These are phyloP conservation scores for Ypsolopha sequella DNA, from an alignment of 2,888 invertebrate genomes.

Conservation along the genomic window DNA sequence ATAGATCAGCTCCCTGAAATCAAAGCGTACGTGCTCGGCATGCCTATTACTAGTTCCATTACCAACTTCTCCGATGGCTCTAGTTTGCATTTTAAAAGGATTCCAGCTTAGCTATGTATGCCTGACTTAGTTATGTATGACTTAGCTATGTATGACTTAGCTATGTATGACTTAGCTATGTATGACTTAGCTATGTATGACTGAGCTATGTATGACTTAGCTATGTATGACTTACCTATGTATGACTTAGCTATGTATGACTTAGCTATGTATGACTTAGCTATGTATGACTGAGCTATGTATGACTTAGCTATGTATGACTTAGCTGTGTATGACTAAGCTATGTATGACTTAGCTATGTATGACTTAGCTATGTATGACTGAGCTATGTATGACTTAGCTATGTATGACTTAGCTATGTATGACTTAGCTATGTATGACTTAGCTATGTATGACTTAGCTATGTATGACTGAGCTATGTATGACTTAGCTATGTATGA, in stretches of 20 bases:
- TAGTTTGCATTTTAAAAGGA: constrained; percentile 34
- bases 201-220: too few species aligned
- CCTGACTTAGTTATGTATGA: background rate
- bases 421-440: background rate
- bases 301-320: background rate
- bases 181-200: too few species aligned
- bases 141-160: constrained; percentile 3
- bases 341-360: too few species aligned
- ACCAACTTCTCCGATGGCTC: constrained; percentile 18
- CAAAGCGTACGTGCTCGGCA: constrained; percentile 44
- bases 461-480: background rate
- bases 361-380: too few species aligned
- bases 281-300: constrained; percentile 3
- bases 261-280: constrained; percentile 3
- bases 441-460: constrained; percentile 3
- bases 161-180: background rate
- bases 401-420: constrained; percentile 3
- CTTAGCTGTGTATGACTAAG: background rate
- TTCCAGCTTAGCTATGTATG: constrained; percentile 10
- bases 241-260: too few species aligned
- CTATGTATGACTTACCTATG: too few species aligned
- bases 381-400: too few species aligned
- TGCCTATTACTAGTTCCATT: constrained; percentile 22
- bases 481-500: too few species aligned
- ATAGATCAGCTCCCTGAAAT: constrained; percentile 23